Percentiles rank a stretch among this genome's conserved stretches.
These are phyloP conservation scores for Pseudococcus jackbeardsleyi DNA, from an alignment of 2,888 invertebrate genomes.

Conservation along the genomic window DNA sequence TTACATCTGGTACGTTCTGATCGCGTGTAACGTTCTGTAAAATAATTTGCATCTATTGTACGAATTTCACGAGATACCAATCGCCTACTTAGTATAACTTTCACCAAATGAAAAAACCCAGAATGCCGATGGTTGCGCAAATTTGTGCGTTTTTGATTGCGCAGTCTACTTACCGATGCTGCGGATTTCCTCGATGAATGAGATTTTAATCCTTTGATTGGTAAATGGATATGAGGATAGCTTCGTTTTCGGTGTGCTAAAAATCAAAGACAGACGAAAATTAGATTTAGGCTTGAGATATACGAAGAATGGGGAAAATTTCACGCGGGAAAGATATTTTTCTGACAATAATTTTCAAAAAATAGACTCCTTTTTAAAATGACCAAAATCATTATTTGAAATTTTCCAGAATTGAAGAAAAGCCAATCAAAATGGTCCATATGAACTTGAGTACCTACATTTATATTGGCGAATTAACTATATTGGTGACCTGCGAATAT, in stretches of 20 bases:
- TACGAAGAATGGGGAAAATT: no score
- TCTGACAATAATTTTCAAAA: no score
- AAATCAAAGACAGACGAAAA: not conserved
- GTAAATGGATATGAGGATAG: conserved; percentile 60
- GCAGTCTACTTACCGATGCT: not conserved
- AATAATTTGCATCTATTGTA: not conserved
- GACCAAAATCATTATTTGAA: no score
- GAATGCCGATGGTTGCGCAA: not conserved
- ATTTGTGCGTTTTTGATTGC: not conserved
- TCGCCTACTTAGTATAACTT: not conserved
- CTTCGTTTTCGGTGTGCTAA: conserved; percentile 55
- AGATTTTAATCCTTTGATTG: conserved; percentile 53
- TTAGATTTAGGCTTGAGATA: not conserved
- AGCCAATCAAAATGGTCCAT: no score
- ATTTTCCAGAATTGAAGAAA: no score
- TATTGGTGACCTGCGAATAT: no score
- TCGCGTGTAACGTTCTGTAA: not conserved
- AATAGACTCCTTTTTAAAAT: not conserved
- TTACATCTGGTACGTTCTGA: not conserved
- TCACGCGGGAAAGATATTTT: no score
- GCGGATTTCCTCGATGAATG: conserved; percentile 34
- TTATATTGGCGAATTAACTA: no score
- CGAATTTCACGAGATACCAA: not conserved
- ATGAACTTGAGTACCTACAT: no score
- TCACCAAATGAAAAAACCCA: not conserved